Conservation (phyloP, 1,140 invertebrate species). For the Megalonaias nervosa region DNA sequence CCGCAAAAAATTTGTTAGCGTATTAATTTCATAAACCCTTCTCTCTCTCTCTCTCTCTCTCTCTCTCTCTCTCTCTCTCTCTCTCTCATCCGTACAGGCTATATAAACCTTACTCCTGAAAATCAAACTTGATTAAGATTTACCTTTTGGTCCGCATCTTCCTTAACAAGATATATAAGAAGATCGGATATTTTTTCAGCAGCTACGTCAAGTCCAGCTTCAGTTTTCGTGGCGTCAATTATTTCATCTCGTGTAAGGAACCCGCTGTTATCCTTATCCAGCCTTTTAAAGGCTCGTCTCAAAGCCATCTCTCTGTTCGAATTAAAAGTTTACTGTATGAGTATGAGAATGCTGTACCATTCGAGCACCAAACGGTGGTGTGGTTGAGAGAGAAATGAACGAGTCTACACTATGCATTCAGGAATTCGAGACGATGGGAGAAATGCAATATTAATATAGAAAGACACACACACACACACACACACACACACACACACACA, state of each 20-base stretch:
- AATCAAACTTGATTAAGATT: not conserved
- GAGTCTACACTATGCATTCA: too few relatives aligned
- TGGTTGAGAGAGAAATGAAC: not conserved
- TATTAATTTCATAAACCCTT: not conserved
- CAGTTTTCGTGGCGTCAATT: conserved; percentile 42
- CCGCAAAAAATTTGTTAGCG: not conserved
- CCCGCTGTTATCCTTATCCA: conserved; percentile 61
- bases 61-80: too few relatives aligned
- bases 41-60: not conserved
- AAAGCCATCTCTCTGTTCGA: conserved; percentile 51
- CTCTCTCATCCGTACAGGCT: not conserved
- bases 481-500: not conserved
- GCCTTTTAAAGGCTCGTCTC: conserved; percentile 50
- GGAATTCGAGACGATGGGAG: not conserved
- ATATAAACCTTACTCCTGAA: not conserved
- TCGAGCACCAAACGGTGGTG: not conserved
- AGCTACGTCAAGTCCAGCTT: conserved; percentile 47
- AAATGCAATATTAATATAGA: not conserved
- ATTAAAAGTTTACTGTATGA: conserved; percentile 1
- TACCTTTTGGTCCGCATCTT: conserved; percentile 50
- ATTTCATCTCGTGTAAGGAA: conserved; percentile 54
- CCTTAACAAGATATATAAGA: conserved; percentile 42
- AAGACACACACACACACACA: not conserved
- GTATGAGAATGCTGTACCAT: not conserved
- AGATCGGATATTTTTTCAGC: conserved; percentile 56